Conservation (phyloP, 1,140 invertebrate genomes). For the Cydia amplana region DNA sequence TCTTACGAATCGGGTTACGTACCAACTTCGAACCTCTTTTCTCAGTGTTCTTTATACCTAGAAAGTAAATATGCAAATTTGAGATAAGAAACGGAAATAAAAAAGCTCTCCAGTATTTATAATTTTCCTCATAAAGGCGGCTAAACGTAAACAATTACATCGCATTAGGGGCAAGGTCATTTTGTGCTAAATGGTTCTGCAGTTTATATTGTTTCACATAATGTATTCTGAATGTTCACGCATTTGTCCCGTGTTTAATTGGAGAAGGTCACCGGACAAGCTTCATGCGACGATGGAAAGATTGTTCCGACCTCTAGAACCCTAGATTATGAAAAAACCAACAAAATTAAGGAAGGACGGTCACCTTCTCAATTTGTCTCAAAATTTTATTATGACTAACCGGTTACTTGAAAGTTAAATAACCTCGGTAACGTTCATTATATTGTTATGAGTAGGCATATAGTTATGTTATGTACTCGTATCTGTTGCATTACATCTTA, state of each 20-base stretch:
- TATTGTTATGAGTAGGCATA: background rate
- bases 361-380: background rate
- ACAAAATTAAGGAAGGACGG: slow-evolving; percentile 9
- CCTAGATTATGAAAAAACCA: slow-evolving; percentile 15
- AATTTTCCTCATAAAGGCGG: slow-evolving; percentile 10
- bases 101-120: background rate
- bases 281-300: slow-evolving; percentile 4
- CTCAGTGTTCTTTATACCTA: background rate
- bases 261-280: slow-evolving; percentile 28
- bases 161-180: slow-evolving; percentile 42
- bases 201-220: slow-evolving; percentile 40
- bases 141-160: slow-evolving; percentile 39
- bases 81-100: background rate
- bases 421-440: background rate
- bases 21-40: background rate
- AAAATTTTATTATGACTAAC: background rate
- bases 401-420: background rate
- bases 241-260: slow-evolving; percentile 35
- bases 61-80: background rate
- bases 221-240: slow-evolving; percentile 36
- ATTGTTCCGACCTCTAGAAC: slow-evolving; percentile 16
- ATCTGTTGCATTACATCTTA: background rate
- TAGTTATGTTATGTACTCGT: no score
- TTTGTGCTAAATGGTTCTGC: slow-evolving; percentile 34
- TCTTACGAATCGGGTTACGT: no score